Evolutionary conservation across 2,113 vertebrate genomes (phyloP).

Genomic region (Chaenogobius annularis): DNA sequence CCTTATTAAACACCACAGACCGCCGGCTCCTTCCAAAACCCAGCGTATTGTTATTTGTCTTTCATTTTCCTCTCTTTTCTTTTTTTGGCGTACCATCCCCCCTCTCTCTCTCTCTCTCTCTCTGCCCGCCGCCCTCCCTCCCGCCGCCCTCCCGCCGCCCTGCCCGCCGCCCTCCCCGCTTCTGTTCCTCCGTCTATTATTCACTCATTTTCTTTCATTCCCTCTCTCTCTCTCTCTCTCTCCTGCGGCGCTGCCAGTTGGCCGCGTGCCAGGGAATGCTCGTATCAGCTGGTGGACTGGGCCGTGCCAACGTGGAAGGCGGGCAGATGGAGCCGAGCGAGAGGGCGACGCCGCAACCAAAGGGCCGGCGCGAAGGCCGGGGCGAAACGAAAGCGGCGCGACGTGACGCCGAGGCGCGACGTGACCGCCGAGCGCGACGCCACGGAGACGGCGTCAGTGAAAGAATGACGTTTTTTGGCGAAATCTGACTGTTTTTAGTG

Average conservation of each 20-base stretch:
- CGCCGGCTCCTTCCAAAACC: conserved; percentile 59
- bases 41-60: conserved; percentile 67
- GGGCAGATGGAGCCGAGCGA: conserved; percentile 51
- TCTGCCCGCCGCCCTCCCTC: conserved; percentile 67
- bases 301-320: conserved; percentile 81
- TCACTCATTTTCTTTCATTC: conserved; percentile 80
- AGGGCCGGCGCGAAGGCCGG: neutral
- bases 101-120: conserved; percentile 68
- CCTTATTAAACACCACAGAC: neutral
- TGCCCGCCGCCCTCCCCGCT: conserved; percentile 70
- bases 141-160: too few species aligned
- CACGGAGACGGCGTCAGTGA: too few species aligned
- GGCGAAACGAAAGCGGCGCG: too few species aligned
- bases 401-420: too few species aligned
- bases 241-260: conserved; percentile 79
- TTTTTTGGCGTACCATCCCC: conserved; percentile 69
- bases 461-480: too few species aligned
- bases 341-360: conserved; percentile 45
- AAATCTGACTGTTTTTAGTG: too few species aligned
- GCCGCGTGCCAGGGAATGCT: conserved; percentile 82
- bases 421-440: too few species aligned
- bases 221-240: conserved; percentile 63
- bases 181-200: conserved; percentile 75
- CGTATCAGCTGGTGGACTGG: conserved; percentile 85
- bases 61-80: conserved; percentile 61